These are phyloP conservation scores for Zaprionus ornatus DNA, from an alignment of 1,140 invertebrate species.

Conservation along the genomic window DNA sequence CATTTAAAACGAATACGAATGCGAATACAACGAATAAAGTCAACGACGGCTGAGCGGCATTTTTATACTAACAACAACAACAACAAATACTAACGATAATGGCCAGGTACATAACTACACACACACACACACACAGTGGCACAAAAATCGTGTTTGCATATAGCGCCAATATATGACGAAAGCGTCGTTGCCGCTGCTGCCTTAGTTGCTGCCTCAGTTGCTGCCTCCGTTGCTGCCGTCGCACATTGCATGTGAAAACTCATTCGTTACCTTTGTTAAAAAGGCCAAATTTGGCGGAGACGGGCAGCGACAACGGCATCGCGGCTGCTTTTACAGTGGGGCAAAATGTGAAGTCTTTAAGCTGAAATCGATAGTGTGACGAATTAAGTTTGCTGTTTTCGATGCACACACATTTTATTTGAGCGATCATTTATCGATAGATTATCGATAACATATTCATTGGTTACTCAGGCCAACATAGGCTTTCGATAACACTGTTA, in stretches of 20 bases:
- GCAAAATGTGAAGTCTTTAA: not conserved
- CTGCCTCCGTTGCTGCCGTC: not conserved
- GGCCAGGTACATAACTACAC: constrained; percentile 47
- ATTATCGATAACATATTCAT: not conserved
- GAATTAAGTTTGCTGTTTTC: no score
- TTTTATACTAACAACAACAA: constrained; percentile 39
- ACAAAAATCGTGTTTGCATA: constrained; percentile 46
- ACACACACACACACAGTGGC: constrained; percentile 25
- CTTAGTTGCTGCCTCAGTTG: not conserved
- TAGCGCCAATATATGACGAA: constrained; percentile 74
- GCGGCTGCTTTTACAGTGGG: constrained; percentile 30
- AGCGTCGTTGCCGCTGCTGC: constrained; percentile 39
- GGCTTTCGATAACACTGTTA: no score
- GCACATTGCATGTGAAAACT: constrained; percentile 74
- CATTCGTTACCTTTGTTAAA: constrained; percentile 70
- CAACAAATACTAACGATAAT: constrained; percentile 55
- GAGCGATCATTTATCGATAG: not conserved
- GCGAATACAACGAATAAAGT: constrained; percentile 59
- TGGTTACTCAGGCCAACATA: no score
- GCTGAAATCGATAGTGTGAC: not conserved
- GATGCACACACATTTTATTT: no score
- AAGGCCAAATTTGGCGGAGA: constrained; percentile 61
- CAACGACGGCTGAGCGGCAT: constrained; percentile 56
- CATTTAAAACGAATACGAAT: constrained; percentile 75
- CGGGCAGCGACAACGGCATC: constrained; percentile 16